These are phyloP conservation scores for Cheilosia grossa DNA, from an alignment of 2,888 invertebrate species.

Conservation along the genomic window DNA sequence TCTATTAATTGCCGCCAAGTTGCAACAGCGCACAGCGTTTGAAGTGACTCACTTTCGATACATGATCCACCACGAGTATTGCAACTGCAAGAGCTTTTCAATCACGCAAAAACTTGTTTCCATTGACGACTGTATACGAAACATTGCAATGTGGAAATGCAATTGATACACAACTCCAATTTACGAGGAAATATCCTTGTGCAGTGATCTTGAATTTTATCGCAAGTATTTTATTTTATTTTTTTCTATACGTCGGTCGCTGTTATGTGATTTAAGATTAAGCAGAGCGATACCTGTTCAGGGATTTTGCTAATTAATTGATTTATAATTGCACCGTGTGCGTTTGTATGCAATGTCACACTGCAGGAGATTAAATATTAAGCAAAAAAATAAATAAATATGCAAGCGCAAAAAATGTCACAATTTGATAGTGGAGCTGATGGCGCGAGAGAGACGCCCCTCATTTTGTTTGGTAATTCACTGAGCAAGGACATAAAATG, in stretches of 20 bases:
- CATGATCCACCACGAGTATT: background rate
- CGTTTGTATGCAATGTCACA: conserved; percentile 30
- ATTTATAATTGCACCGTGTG: conserved; percentile 49
- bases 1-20: conserved; percentile 39
- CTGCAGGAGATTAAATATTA: conserved; percentile 14
- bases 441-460: background rate
- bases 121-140: conserved; percentile 38
- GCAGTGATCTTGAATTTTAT: conserved; percentile 61
- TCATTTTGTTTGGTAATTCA: conserved; percentile 14
- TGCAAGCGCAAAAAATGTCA: background rate
- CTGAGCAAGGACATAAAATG: conserved; percentile 28
- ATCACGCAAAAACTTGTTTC: conserved; percentile 54
- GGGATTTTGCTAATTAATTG: conserved; percentile 63
- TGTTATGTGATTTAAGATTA: conserved; percentile 13
- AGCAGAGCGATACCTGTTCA: conserved; percentile 48
- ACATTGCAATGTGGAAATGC: conserved; percentile 62
- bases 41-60: conserved; percentile 2
- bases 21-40: conserved; percentile 17
- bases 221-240: background rate
- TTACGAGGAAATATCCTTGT: conserved; percentile 72
- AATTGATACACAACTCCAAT: conserved; percentile 60
- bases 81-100: conserved; percentile 46
- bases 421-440: background rate
- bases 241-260: background rate
- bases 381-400: background rate